Conservation (phyloP, 2,888 invertebrate genomes). For the Petrolisthes cinctipes region DNA sequence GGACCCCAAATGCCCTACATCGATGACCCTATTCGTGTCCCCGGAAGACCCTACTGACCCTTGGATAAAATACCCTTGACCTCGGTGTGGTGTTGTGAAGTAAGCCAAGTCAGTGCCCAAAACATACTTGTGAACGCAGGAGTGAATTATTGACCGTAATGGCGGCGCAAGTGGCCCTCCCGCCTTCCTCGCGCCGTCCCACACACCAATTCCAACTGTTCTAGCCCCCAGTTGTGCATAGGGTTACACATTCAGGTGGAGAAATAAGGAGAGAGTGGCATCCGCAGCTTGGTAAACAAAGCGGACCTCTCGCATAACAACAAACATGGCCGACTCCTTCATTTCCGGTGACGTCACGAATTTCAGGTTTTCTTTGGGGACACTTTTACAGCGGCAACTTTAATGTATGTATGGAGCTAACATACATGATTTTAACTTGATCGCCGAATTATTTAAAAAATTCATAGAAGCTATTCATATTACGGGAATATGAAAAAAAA, state of each 20-base stretch:
- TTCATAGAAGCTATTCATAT: no score
- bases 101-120: no score
- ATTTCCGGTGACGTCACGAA: conserved; percentile 48
- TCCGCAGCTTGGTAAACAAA: conserved; percentile 41
- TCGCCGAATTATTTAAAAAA: no score
- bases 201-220: neutral
- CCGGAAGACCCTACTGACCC: no score
- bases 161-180: conserved; percentile 15
- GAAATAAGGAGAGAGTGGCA: neutral
- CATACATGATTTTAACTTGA: neutral
- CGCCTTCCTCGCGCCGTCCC: neutral
- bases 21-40: no score
- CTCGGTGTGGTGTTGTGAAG: neutral
- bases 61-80: no score
- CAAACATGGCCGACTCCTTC: conserved; percentile 47
- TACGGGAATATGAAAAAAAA: no score
- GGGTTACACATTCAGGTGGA: neutral
- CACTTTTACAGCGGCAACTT: neutral
- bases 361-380: conserved; percentile 22
- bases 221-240: neutral
- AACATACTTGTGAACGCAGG: no score
- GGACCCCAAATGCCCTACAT: no score
- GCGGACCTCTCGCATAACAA: conserved; percentile 40
- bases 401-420: neutral
- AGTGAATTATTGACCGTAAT: neutral